Evolutionary conservation across 2,888 invertebrate genomes (phyloP), one percentile per base, ranked within the genome.

Genomic region (Euphydryas editha): DNA sequence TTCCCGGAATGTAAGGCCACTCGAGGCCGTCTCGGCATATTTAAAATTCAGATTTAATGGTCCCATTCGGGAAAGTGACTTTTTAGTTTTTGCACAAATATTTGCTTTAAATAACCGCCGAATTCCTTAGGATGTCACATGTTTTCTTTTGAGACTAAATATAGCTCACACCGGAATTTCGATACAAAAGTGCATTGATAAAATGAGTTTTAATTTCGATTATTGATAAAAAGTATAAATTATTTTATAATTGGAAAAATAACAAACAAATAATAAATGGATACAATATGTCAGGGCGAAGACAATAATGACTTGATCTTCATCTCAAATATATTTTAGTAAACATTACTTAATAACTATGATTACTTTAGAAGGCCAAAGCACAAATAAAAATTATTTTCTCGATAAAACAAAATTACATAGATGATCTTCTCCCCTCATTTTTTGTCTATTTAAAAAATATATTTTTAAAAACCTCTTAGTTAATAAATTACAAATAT

Each of bases 1-100:
- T 90, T 90, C 90, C 81, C 82, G 83, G 88, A 87, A 89, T 76
- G 81, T 76, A 75, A 82, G 78, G 78, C 81, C 82, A 82, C 84
- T 86, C 77, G 83, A 85, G 79, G 78, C 75, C 75, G 75, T 71
- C 75, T 75, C 72, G 72, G 76, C 73, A 71, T 74, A 74, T 71
- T 75, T 74, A 75, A 68, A 67, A 71, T 82, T 81, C 84, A 70
- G 60, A 70, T 81, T 81, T 84, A 84, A 84, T 84, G 81, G 80
- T 69, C 77, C 76, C 73, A 75, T 80, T 80, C 77, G 72, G 78
- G 78, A 72, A 69, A 68, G 67, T 69, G 66, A 66, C 62, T 70
- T 67, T 80, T 78, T 72, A 70, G 78, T 82, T 86, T 85, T 84
- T 83, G 81, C 74, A 77, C 78, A 82, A 81, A 82, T 78, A 72